These are phyloP conservation scores for Podocnemis expansa DNA, from an alignment of 2,113 vertebrate genomes.

Conservation along the genomic window DNA sequence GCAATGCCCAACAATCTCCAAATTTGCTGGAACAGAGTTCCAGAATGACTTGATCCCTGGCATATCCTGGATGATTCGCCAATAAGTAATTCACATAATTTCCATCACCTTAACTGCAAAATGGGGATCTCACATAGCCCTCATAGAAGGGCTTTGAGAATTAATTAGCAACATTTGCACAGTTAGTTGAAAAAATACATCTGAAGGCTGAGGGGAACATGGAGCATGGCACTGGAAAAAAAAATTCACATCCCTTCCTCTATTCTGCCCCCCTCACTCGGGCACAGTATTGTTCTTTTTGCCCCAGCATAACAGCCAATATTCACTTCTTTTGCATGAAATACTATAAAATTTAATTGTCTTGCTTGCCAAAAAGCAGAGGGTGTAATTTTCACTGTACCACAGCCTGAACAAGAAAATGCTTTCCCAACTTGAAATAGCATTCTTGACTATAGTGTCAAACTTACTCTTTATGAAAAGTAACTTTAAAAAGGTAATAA, in stretches of 20 bases:
- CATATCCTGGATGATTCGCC: neutral
- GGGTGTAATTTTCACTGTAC: neutral
- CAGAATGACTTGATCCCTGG: neutral
- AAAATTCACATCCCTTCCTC: neutral
- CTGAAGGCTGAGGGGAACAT: neutral
- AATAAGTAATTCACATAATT: neutral
- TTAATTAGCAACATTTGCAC: neutral
- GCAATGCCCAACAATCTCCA: neutral
- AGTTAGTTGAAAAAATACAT: neutral
- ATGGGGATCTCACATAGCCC: neutral
- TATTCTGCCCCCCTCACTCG: neutral
- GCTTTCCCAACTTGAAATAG: neutral
- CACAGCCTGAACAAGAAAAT: neutral
- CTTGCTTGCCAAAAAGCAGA: neutral
- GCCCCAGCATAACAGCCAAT: neutral
- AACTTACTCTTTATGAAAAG: neutral
- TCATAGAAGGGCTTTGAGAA: neutral
- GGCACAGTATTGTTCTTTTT: neutral
- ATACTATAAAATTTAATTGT: neutral
- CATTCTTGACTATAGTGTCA: rapidly evolving
- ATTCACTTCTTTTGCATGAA: neutral
- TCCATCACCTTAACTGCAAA: neutral
- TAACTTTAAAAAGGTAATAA: neutral
- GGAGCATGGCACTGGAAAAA: neutral
- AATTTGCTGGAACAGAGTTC: neutral